Base-by-base conservation (phyloP, 1,140 invertebrate genomes). In the Thalassaphorura encarpata region DNA sequence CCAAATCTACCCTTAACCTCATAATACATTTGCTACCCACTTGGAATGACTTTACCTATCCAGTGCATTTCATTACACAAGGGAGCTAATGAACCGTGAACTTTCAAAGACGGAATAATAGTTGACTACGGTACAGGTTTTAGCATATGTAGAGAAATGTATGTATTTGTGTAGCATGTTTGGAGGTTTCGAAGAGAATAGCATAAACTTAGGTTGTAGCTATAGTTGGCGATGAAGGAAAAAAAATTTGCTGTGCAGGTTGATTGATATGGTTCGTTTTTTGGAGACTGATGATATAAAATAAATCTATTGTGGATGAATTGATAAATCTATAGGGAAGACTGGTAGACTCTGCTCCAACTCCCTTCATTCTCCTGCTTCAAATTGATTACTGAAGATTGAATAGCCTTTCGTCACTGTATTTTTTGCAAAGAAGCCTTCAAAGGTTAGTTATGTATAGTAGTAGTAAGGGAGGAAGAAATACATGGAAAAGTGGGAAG, bases 321-420 rank as follows among this genome's bases (percentile, higher is more conserved):
- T 58, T 61, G 54, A 61, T 61, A 61, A 61, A 57, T 57, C 50
- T 57, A 54, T 45, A 57, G 43, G 59, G n/a, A n/a, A n/a, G n/a
- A n/a, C n/a, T n/a, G n/a, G n/a, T n/a, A n/a, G n/a, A n/a, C n/a
- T n/a, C n/a, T n/a, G n/a, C n/a, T n/a, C n/a, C n/a, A n/a, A n/a
- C n/a, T n/a, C n/a, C n/a, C n/a, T n/a, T n/a, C 46, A 61, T 53
- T 21, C 51, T 61, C 31, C 3, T 31, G 33, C 41, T 33, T 58
- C 48, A 61, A 57, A 63, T 63, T 63, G 61, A 63, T 63, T 60
- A 60, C 54, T 52, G 55, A 42, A 54, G 45, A 60, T 54, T 63
- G 51, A 62, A 56, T 58, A 56, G 56, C 56, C 48, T 56, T 62
- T 52, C 42, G 36, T 46, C 29, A 46, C 23, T 51, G 29, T 46